These are phyloP conservation scores for Dendrolimus pini DNA, from an alignment of 2,888 invertebrate species.

Conservation along the genomic window DNA sequence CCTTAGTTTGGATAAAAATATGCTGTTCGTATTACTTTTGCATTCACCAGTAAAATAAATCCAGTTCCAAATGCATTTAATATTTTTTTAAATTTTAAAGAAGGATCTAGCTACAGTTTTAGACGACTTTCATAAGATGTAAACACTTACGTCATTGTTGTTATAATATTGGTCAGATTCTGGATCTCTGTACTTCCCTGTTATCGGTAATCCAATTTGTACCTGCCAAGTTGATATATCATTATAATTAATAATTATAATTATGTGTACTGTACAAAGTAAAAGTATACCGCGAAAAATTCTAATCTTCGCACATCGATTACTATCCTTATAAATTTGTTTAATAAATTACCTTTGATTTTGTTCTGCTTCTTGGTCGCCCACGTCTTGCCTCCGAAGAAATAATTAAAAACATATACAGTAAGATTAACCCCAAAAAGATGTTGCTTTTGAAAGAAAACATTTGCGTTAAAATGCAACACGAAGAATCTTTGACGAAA, in stretches of 20 bases:
- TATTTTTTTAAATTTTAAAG: neutral
- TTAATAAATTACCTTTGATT: constrained; percentile 79
- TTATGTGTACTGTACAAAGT: too few relatives aligned
- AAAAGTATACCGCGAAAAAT: too few relatives aligned
- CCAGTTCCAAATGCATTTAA: neutral
- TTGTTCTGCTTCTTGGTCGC: constrained; percentile 82
- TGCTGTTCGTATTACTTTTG: too few relatives aligned
- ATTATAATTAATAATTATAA: neutral
- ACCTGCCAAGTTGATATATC: constrained; percentile 57
- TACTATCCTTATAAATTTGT: too few relatives aligned
- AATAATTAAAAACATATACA: constrained; percentile 34
- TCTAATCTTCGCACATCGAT: neutral
- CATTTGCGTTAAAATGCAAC: constrained; percentile 26
- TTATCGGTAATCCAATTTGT: constrained; percentile 91
- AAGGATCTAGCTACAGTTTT: too few relatives aligned
- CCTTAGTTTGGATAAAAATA: too few relatives aligned
- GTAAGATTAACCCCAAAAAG: constrained; percentile 31
- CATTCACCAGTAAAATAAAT: too few relatives aligned
- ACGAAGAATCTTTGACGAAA: neutral
- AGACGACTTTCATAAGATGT: neutral
- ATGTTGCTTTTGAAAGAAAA: constrained; percentile 33
- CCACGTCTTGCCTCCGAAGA: constrained; percentile 79
- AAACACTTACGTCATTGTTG: constrained; percentile 85
- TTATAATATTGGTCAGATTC: constrained; percentile 95
- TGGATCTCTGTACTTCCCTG: constrained; percentile 92